Base-by-base conservation (phyloP, 2,113 vertebrate genomes). In the Dissostichus mawsoni region DNA sequence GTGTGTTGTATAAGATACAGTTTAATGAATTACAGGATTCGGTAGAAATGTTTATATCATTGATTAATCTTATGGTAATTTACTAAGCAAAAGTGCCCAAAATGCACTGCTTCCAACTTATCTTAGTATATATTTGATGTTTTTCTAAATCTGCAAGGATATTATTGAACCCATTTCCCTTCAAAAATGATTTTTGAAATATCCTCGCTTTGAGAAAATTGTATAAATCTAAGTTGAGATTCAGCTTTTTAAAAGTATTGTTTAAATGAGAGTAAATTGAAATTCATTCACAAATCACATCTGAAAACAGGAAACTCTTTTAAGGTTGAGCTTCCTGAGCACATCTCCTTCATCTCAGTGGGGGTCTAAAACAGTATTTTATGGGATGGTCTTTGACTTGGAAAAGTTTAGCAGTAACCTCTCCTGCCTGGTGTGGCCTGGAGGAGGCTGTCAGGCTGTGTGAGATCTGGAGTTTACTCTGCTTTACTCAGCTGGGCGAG, bases 391-490 rank as follows among this genome's bases (percentile, higher is more conserved):
- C 83, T 87, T 29, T 68, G 76, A 78, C 76, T 82, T 69, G 84
- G 75, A 84, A 83, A 89, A 80, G 69, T 86, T 55, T 33, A 13
- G 50, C 62, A 83, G 78, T 57, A 76, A 66, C 81, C 75, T 61
- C 69, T 80, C 55, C 72, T 63, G 33, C 25, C 59, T 62, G 74
- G 51, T 74, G 13, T 74, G 79, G 78, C 47, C 64, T 83, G 75
- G 77, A 89, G 87, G 91, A 85, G 81, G 88, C 88, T 83, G 85
- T 91, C 87, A 82, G 83, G 44, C 69, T 61, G n/a, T 63, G 64
- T 78, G 84, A 90, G 86, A 73, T 82, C 84, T 84, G 79, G 83
- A 87, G 81, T 84, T 90, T 59, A 82, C 89, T 64, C 78, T 57
- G 81, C 81, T 75, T 80, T 82, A 71, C 83, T 78, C 58, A 89